These are phyloP conservation scores for Macquaria australasica DNA, from an alignment of 2,113 vertebrate species.

Conservation along the genomic window DNA sequence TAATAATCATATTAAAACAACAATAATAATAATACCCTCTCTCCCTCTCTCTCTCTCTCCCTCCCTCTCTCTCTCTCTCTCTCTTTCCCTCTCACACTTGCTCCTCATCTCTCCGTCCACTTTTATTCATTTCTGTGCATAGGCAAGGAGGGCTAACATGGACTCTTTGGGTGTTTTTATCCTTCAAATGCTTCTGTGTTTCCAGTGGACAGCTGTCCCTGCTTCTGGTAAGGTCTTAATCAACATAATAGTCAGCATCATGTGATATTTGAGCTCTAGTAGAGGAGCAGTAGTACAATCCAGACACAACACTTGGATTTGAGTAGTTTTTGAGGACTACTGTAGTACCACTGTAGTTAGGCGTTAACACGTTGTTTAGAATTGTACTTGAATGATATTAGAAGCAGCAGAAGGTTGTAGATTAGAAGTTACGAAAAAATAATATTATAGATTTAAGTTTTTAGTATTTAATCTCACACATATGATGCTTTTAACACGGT, in stretches of 20 bases:
- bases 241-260: slow-evolving; percentile 42
- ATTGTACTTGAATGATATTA: neutral
- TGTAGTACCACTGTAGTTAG: neutral
- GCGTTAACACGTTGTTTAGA: neutral
- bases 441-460: neutral
- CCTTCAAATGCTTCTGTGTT: slow-evolving; percentile 59
- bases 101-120: slow-evolving; percentile 63
- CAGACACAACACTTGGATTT: slow-evolving; percentile 5
- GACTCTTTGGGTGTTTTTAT: slow-evolving; percentile 72
- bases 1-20: too few species aligned
- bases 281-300: neutral
- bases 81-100: slow-evolving; percentile 38
- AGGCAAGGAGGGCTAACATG: slow-evolving; percentile 74
- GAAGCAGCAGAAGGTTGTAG: neutral
- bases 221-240: slow-evolving; percentile 73
- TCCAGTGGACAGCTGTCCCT: slow-evolving; percentile 55
- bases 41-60: slow-evolving; percentile 26
- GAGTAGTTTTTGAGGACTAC: neutral
- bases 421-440: slow-evolving; percentile 1
- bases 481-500: neutral
- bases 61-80: slow-evolving; percentile 6
- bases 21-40: too few species aligned
- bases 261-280: slow-evolving; percentile 33
- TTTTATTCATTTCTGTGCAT: slow-evolving; percentile 71
- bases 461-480: neutral